A percentile compares a stretch with the other conserved stretches of the same genome.
These are phyloP conservation scores for human DNA, from an alignment of 2,113 vertebrate genomes.

Conservation along the genomic window DNA sequence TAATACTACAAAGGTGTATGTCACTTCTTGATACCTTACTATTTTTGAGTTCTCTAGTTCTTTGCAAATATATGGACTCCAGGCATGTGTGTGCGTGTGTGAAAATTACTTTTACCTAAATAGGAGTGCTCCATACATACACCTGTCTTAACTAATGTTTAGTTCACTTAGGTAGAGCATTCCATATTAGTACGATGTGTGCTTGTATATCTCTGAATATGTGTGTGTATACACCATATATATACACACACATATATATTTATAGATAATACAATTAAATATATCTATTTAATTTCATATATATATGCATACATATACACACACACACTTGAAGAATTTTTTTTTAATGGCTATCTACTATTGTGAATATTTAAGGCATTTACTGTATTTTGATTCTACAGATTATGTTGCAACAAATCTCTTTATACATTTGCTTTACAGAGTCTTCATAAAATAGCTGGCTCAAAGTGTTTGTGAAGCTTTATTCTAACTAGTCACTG, in stretches of 20 bases:
- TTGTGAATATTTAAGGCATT: too few relatives aligned
- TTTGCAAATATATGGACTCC: rapidly evolving
- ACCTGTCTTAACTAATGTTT: not conserved
- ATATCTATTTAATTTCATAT: too few relatives aligned
- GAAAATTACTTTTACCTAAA: not conserved
- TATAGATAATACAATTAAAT: not conserved
- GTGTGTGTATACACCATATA: rapidly evolving
- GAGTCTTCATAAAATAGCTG: rapidly evolving
- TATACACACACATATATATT: rapidly evolving
- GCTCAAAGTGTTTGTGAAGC: rapidly evolving
- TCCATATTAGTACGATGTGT: too few relatives aligned
- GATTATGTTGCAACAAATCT: not conserved
- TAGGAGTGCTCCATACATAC: rapidly evolving
- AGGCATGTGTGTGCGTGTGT: rapidly evolving
- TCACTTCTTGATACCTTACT: not conserved
- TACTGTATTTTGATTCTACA: not conserved
- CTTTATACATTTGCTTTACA: not conserved
- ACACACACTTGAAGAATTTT: not conserved
- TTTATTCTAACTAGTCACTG: too few relatives aligned
- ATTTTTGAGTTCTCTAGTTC: not conserved
- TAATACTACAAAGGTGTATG: rapidly evolving
- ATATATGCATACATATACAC: not conserved
- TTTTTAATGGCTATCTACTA: not conserved
- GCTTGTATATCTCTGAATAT: not conserved
- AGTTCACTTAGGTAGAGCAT: not conserved